Evolutionary conservation across 2,888 invertebrate genomes (phyloP), one percentile per base, ranked within the genome.

Genomic region (Isotomurus palustris): DNA sequence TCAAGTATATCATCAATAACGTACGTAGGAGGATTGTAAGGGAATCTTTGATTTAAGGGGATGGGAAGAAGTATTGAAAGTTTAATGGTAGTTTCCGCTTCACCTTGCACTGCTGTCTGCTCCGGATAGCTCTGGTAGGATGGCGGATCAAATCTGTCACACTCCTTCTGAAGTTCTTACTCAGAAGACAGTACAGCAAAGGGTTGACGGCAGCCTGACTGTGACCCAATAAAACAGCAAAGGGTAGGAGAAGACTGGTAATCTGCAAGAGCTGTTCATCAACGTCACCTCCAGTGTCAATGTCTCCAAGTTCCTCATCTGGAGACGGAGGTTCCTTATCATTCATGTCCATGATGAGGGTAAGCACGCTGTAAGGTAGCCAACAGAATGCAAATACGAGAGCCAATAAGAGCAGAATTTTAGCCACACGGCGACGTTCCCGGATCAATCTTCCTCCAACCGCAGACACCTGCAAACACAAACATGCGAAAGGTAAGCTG

Each of bases 201-300:
- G 87, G 87, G 76, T 87, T 87, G 71, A 87, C 80, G 4, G 86
- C 87, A 2, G 86, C 86, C 75, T 87, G 87, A 1, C 83, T 82
- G 73, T 88, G 87, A 43, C 87, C 87, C 45, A 88, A 75, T 2
- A 87, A 77, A 28, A 87, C 76, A 8, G 85, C 82, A 72, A 87
- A 87, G 0, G 83, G 83, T 5, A 75, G 61, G n/a, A 73, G 44
- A 8, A 53, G 38, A 8, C 54, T 53, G 22, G 63, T 65, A 48
- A 65, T 54, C 17, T 56, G 55, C 19, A 51, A 49, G 24, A 66
- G 51, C 10, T 59, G 52, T 57, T 60, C 60, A 32, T 62, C 63
- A 48, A 81, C 71, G 24, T 80, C 73, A n/a, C 75, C 68, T 0
- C 57, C 59, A 8, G 53, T 50, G 29, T 61, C 59, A 32, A 22